Percentiles rank a stretch among this genome's conserved stretches.
These are phyloP conservation scores for Engraulis encrasicolus DNA, from an alignment of 2,113 vertebrate genomes.

Conservation along the genomic window DNA sequence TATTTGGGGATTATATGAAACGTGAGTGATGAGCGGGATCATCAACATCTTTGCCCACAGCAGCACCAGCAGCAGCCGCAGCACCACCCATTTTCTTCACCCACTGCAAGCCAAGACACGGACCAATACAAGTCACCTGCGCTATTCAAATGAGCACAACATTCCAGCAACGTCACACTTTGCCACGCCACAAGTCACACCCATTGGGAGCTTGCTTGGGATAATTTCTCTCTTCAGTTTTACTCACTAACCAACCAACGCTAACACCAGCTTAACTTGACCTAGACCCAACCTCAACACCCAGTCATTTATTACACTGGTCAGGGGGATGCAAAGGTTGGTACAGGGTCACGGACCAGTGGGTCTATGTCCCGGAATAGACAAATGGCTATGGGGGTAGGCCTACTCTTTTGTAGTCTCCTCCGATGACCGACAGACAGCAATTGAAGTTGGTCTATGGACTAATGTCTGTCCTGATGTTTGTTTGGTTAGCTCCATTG, in stretches of 20 bases:
- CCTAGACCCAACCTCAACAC: not conserved
- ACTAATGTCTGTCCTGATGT: not conserved
- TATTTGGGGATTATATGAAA: not conserved
- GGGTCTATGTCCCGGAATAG: not conserved
- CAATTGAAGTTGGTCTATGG: not conserved
- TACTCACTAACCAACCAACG: not conserved
- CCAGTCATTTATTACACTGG: not conserved
- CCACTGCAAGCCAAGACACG: not conserved
- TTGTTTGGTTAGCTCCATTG: not conserved
- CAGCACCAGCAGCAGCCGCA: too few relatives aligned
- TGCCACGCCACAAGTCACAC: not conserved
- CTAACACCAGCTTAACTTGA: not conserved
- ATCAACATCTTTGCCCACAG: not conserved
- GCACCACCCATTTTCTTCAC: not conserved
- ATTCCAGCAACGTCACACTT: not conserved
- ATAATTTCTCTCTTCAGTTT: not conserved
- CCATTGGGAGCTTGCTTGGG: not conserved
- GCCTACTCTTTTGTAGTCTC: not conserved
- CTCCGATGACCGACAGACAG: not conserved
- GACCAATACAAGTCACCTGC: not conserved
- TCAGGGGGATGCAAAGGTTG: not conserved
- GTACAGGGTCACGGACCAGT: conserved; percentile 1
- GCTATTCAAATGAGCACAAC: not conserved
- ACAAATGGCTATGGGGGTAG: not conserved
- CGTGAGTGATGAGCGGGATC: not conserved